Evolutionary conservation across 2,113 vertebrate genomes (phyloP), one percentile per base, ranked within the genome.

Genomic region (Planiliza haematocheilus): DNA sequence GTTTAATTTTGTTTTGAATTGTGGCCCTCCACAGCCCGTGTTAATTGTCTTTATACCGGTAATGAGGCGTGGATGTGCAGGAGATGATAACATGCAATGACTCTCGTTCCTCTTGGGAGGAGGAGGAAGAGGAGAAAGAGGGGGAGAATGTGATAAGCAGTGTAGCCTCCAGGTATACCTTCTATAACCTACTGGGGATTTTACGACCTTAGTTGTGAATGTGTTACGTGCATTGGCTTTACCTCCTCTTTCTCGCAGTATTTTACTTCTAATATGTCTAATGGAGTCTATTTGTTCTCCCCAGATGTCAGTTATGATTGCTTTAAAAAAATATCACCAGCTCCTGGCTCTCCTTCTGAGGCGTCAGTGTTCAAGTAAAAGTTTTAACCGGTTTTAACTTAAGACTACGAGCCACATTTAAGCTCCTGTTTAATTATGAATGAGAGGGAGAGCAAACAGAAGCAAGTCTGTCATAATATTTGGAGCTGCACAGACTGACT

Each of bases 161-260:
- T 77, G 59, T 60, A 61, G 67, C 42, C 57, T 86, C 6, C 10
- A 83, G 60, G 56, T 70, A 57, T 30, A 73, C 60, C 24, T 49
- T 53, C 37, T 37, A 3, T 17, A 55, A 30, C 12, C 14, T 58
- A 10, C 8, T 30, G 34, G 41, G 20, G 17, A 39, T 17, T 65
- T 49, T 17, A 17, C 16, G 1, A 0, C 7, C 58, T 57, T 17
- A 13, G 24, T 46, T 52, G 48, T 68, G 24, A n/a, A n/a, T n/a
- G n/a, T n/a, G 7, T 2, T 64, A 36, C 41, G 16, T 10, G 17
- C 14, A 11, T 45, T 37, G 66, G 8, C 50, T 8, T 20, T 18
- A 61, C 9, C 65, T 57, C 4, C 3, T 14, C 16, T 61, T 59
- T 49, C 0, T 10, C 45, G 7, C 17, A 17, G 34, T 48, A 11